Evolutionary conservation across 2,888 invertebrate genomes (phyloP).

Genomic region (Apamea sordens): DNA sequence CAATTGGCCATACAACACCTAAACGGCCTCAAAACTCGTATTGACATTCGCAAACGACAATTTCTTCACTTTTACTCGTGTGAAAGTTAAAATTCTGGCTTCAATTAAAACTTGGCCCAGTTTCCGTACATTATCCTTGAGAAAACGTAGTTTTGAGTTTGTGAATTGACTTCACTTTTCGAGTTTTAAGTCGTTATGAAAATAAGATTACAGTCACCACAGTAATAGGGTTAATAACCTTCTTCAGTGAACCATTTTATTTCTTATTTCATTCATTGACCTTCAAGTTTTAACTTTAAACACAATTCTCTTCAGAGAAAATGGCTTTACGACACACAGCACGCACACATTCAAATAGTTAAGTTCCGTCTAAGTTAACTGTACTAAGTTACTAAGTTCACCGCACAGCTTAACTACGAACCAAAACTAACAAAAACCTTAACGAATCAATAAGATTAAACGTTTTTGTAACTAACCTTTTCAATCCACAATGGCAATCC

Average conservation of each 20-base stretch:
- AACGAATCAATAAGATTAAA: constrained; percentile 43
- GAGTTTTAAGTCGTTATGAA: constrained; percentile 18
- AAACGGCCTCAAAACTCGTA: constrained; percentile 57
- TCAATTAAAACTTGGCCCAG: constrained; percentile 68
- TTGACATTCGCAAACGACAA: constrained; percentile 66
- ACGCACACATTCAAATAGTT: constrained; percentile 47
- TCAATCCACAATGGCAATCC: constrained; percentile 78
- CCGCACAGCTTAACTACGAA: constrained; percentile 40
- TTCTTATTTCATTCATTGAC: constrained; percentile 31
- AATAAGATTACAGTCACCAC: constrained; percentile 51
- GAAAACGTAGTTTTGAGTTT: constrained; percentile 60
- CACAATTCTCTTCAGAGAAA: constrained; percentile 56
- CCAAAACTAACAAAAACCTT: constrained; percentile 45
- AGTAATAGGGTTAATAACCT: constrained; percentile 47
- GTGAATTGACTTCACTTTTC: constrained; percentile 43
- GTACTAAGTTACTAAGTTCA: constrained; percentile 64
- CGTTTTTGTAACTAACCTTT: constrained; percentile 70
- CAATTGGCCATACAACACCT: constrained; percentile 48
- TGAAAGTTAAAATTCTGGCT: constrained; percentile 66
- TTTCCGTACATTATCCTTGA: constrained; percentile 66
- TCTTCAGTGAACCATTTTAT: constrained; percentile 11
- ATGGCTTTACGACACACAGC: constrained; percentile 38
- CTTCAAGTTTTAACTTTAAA: constrained; percentile 48
- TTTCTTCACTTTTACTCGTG: constrained; percentile 69
- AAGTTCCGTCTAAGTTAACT: constrained; percentile 65